These are phyloP conservation scores for Neodiprion lecontei DNA, from an alignment of 1,140 invertebrate species.

Conservation along the genomic window DNA sequence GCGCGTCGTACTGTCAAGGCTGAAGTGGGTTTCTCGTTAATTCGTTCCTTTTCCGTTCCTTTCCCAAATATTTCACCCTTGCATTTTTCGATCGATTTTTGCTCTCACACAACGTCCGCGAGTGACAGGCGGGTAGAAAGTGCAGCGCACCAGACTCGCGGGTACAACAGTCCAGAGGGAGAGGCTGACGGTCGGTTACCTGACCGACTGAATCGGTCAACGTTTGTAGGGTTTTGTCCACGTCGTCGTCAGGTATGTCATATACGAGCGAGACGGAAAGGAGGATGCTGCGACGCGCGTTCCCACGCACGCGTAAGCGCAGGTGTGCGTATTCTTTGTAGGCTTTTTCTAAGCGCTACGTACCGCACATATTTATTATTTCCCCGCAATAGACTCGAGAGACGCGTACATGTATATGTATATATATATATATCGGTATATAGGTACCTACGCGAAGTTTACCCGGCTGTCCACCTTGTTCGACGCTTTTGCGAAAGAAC, in stretches of 20 bases:
- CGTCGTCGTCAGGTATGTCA: background rate
- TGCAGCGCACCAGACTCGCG: too few relatives aligned
- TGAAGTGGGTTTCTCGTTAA: too few relatives aligned
- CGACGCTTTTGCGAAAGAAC: background rate
- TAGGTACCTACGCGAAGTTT: too few relatives aligned
- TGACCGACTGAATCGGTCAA: background rate
- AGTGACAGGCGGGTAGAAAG: too few relatives aligned
- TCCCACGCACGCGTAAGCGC: constrained; percentile 3
- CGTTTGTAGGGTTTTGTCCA: background rate
- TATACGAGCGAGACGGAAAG: background rate
- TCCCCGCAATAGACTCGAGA: background rate
- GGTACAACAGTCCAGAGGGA: too few relatives aligned
- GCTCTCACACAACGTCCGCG: too few relatives aligned
- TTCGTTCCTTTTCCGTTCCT: too few relatives aligned
- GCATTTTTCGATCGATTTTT: too few relatives aligned
- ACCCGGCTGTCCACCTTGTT: background rate
- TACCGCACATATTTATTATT: constrained; percentile 9
- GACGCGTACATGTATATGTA: too few relatives aligned
- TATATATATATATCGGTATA: too few relatives aligned
- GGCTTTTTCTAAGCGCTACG: constrained; percentile 9
- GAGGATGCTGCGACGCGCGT: background rate
- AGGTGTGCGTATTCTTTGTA: constrained; percentile 7
- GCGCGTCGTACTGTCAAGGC: too few relatives aligned
- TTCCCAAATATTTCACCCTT: too few relatives aligned
- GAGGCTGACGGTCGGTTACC: background rate